Evolutionary conservation across 2,113 vertebrate species (phyloP).

Genomic region (Gymnogyps californianus): DNA sequence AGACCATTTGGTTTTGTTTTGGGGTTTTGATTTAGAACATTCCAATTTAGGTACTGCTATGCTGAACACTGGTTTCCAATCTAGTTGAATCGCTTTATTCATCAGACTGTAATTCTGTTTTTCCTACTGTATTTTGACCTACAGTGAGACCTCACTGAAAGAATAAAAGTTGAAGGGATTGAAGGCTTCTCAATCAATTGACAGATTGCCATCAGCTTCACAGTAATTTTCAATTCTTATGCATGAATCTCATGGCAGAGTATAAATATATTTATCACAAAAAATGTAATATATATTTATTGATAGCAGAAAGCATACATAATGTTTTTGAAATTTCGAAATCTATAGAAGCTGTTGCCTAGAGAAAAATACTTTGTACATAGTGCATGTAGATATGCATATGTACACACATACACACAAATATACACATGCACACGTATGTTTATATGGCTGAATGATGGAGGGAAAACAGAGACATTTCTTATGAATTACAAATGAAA

Average conservation of each 20-base stretch:
- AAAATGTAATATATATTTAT: slow-evolving; percentile 48
- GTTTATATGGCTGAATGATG: not conserved
- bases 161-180: not conserved
- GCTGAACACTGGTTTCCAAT: slow-evolving; percentile 1
- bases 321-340: slow-evolving; percentile 23
- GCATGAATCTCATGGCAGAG: slow-evolving; percentile 44
- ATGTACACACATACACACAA: not conserved
- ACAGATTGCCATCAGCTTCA: slow-evolving; percentile 19
- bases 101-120: slow-evolving; percentile 10
- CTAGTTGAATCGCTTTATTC: not conserved
- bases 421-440: not conserved
- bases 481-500: slow-evolving; percentile 51
- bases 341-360: not conserved
- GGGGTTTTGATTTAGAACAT: slow-evolving; percentile 46
- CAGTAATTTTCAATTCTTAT: slow-evolving; percentile 71
- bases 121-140: slow-evolving; percentile 46
- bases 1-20: slow-evolving; percentile 41
- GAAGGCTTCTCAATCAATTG: slow-evolving; percentile 41
- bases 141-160: not conserved
- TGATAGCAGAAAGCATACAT: slow-evolving; percentile 3
- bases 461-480: slow-evolving; percentile 31
- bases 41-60: not conserved
- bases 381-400: not conserved
- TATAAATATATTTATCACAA: slow-evolving; percentile 65
- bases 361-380: slow-evolving; percentile 27